Conservation (phyloP, 2,113 vertebrate species). For the Perca fluviatilis region DNA sequence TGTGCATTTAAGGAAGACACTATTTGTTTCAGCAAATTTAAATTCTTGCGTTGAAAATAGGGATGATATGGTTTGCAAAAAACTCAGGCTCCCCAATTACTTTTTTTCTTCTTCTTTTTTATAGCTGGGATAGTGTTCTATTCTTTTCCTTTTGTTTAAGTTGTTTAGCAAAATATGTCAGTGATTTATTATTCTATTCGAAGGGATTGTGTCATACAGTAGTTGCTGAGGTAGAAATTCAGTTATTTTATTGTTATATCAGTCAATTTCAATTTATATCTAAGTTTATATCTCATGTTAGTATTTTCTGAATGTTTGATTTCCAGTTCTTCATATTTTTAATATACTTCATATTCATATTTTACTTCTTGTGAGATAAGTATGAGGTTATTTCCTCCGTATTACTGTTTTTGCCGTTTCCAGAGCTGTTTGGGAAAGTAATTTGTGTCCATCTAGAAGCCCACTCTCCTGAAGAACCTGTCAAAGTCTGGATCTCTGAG, state of each 20-base stretch:
- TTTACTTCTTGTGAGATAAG: neutral
- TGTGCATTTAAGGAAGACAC: neutral
- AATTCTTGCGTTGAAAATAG: neutral
- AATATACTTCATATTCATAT: neutral
- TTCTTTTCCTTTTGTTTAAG: neutral
- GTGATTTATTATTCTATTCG: neutral
- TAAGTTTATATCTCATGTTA: neutral
- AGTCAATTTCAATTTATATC: neutral
- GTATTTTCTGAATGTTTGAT: neutral
- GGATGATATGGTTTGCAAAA: neutral
- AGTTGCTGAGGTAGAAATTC: neutral
- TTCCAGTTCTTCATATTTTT: neutral
- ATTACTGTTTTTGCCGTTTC: constrained; percentile 1
- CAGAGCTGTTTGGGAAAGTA: neutral
- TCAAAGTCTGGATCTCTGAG: constrained; percentile 25
- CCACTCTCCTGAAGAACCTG: constrained; percentile 12
- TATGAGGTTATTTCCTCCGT: neutral
- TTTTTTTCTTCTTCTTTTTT: no score
- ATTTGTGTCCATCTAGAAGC: constrained; percentile 9
- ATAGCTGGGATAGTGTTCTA: neutral
- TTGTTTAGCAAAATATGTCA: neutral
- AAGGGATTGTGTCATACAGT: neutral
- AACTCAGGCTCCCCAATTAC: neutral
- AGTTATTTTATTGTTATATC: neutral
- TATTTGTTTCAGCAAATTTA: neutral